Evolutionary conservation across 1,140 invertebrate genomes (phyloP), one percentile per base, ranked within the genome.

Genomic region (Melipona quadrifasciata): DNA sequence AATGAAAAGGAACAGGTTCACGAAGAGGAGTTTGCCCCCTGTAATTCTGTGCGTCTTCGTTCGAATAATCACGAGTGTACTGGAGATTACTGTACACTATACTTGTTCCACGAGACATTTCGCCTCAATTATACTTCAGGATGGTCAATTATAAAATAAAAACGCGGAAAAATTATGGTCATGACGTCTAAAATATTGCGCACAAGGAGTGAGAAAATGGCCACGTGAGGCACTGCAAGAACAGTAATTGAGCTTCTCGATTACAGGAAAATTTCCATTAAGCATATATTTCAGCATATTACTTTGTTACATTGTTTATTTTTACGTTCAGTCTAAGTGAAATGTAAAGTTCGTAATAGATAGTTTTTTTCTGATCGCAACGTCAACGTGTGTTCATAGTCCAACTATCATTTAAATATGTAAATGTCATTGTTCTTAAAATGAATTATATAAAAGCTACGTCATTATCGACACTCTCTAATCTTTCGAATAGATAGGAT

Each of bases 1-100:
- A 19, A 84, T 84, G 82, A 79, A 83, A 70, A 61, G 81, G 16
- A 83, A 84, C 82, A 84, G 82, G 82, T 84, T 84, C 76, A 79
- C 39, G 24, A 70, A 24, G 67, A 39, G 51, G 21, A 57, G 67
- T 58, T 75, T 75, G 51, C 21, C 47, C 39, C 39, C 8, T 11
- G 31, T 65, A n/a, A 61, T 39, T 31, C 80, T 11, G 10, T 55
- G 16, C 64, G 47, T 53, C 58, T n/a, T 19, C 39, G 31, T 58
- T 47, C 51, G 19, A 72, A 72, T 72, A 71, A 61, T 73, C 68
- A 8, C 6, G n/a, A 6, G 39, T 73, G 19, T 47, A 51, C 19
- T 19, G 12, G 2, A 31, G 24, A 72, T 61, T 57, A n/a, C 51
- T n/a, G 8, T 19, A 39, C 21, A 21, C 51, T 31, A 10, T 19